These are phyloP conservation scores for Eristalis intricaria DNA, from an alignment of 2,888 invertebrate species.

Conservation along the genomic window DNA sequence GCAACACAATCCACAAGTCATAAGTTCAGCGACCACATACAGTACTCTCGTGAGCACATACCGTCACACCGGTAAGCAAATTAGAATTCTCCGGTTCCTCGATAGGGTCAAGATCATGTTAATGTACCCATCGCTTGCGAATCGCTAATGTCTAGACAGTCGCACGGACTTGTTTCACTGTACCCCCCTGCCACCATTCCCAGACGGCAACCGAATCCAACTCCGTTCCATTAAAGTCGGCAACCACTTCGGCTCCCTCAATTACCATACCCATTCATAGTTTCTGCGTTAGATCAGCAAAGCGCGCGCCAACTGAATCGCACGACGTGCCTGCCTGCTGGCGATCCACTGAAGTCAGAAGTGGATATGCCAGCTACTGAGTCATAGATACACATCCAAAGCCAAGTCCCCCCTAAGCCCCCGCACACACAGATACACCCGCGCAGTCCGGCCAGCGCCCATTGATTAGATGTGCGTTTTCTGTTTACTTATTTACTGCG, in stretches of 20 bases:
- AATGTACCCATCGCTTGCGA: constrained; percentile 15
- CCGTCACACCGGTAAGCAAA: constrained; percentile 1
- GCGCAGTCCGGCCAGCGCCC: neutral
- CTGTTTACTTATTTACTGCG: constrained; percentile 26
- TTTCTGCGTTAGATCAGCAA: constrained; percentile 57
- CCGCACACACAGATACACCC: neutral
- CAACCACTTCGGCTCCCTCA: neutral
- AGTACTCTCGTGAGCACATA: neutral
- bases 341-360: constrained; percentile 32
- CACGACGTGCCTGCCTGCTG: constrained; percentile 1
- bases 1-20: neutral
- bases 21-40: constrained; percentile 17
- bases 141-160: constrained; percentile 55
- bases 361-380: constrained; percentile 25
- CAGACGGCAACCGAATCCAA: neutral
- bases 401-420: neutral
- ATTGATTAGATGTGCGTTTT: constrained; percentile 61
- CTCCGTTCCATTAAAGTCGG: neutral
- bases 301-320: constrained; percentile 8
- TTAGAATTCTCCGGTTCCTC: constrained; percentile 1
- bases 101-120: constrained; percentile 54
- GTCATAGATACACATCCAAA: constrained; percentile 50
- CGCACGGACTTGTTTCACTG: constrained; percentile 23
- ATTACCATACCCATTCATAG: constrained; percentile 50
- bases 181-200: neutral